phyloP scores from a whole-genome alignment of 2,888 invertebrate genomes.

The Amiota minor region DNA sequence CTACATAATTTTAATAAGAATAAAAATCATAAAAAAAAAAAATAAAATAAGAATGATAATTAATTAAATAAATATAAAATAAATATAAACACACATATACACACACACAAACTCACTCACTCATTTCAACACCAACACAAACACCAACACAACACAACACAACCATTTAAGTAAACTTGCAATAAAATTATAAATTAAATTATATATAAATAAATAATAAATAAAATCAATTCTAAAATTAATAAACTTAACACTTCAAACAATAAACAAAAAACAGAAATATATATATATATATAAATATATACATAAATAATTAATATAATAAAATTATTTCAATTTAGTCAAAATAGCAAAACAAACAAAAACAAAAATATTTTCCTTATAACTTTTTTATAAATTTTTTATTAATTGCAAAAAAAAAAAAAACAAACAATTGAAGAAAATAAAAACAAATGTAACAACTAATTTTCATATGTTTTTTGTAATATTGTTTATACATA shows the following conservation, averaged over 20 bases:
- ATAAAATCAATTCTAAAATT: conserved; percentile 36
- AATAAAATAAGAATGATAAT: conserved; percentile 26
- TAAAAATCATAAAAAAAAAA: conserved; percentile 39
- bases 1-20: conserved; percentile 30
- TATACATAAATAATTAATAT: neutral
- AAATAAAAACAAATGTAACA: neutral
- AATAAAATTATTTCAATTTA: conserved; percentile 29
- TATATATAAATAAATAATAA: conserved; percentile 50
- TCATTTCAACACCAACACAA: conserved; percentile 23
- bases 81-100: conserved; percentile 47
- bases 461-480: conserved; percentile 42
- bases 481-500: conserved; percentile 36
- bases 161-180: conserved; percentile 46
- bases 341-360: neutral
- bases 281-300: neutral
- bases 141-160: conserved; percentile 38
- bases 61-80: conserved; percentile 50
- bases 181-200: conserved; percentile 38
- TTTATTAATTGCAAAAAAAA: conserved; percentile 35
- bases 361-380: conserved; percentile 32
- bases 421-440: conserved; percentile 5
- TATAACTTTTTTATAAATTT: conserved; percentile 38
- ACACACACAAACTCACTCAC: conserved; percentile 35
- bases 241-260: conserved; percentile 21
- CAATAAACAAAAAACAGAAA: conserved; percentile 31